phyloP scores from a whole-genome alignment of 2,888 invertebrate species.

The Pyrrhosoma nymphula region DNA sequence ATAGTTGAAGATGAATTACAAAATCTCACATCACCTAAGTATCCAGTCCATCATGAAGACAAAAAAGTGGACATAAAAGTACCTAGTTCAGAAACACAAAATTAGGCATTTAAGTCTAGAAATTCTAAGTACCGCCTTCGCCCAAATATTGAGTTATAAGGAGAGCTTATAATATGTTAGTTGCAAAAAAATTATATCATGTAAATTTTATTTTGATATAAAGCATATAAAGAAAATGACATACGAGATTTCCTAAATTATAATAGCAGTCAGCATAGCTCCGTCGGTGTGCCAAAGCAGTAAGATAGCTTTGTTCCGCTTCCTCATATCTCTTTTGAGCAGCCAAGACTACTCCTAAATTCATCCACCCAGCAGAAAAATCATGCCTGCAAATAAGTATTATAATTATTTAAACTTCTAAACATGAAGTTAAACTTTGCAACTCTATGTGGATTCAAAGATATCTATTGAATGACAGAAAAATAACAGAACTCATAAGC shows the following conservation, averaged over 20 bases:
- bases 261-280: constrained; percentile 96
- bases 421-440: not conserved
- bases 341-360: constrained; percentile 94
- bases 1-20: no score
- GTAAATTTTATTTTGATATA: no score
- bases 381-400: constrained; percentile 82
- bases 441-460: not conserved
- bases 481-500: not conserved
- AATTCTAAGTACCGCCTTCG: no score
- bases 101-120: no score
- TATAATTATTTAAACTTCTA: constrained; percentile 30
- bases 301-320: constrained; percentile 89
- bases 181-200: no score
- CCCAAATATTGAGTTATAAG: no score
- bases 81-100: no score
- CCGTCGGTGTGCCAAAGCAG: constrained; percentile 87
- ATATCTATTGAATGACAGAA: not conserved
- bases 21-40: no score
- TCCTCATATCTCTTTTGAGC: constrained; percentile 84
- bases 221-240: not conserved
- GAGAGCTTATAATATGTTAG: no score
- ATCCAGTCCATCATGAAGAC: no score
- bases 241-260: constrained; percentile 95
- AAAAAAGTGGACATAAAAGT: no score
- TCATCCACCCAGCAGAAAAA: constrained; percentile 99